Evolutionary conservation across 1,140 invertebrate genomes (phyloP), one percentile per base, ranked within the genome.

Genomic region (Drosophila rufa): DNA sequence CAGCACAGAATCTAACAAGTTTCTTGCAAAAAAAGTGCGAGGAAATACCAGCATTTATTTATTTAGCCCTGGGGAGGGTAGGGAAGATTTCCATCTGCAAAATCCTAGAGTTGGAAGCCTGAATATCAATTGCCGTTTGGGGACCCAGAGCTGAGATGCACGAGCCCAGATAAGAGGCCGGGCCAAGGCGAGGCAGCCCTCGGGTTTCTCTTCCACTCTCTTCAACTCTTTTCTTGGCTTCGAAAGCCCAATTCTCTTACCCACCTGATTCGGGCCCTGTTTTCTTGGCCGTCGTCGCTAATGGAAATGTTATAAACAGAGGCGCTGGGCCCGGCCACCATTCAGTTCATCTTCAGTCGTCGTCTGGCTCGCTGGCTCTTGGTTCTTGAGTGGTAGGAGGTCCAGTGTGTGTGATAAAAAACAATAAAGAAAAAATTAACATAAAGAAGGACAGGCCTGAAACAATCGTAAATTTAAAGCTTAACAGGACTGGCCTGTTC

Each of bases 231-330:
- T 19, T 33, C 27, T 11, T 57, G 14, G 12, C n/a, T 27, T 22
- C 38, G 59, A 62, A 66, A 30, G n/a, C 64, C 48, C 67, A 46
- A 19, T 75, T 57, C 56, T 62, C 45, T 65, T 57, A 55, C 42
- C 15, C 30, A 46, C 45, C 75, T 61, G 46, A 51, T 56, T 56
- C 66, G 60, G 69, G 80, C 59, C 76, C 67, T 78, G 76, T 71
- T 79, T 80, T 76, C 80, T 73, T 81, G 74, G 64, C 50, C 61
- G 75, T 87, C 51, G 73, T 84, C 57, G 79, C 86, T 90, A 91
- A 91, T 90, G 85, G 74, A 91, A 91, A 92, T 86, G 90, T 92
- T 92, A 92, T 92, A 92, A 92, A 92, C 80, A 78, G 67, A 69
- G 60, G 58, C 73, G 78, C 46, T 83, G 68, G 66, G 57, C 79